Percentiles rank a stretch among this genome's conserved stretches.
phyloP scores from a whole-genome alignment of 1,140 invertebrate genomes.

The Pseudoatta argentina region DNA sequence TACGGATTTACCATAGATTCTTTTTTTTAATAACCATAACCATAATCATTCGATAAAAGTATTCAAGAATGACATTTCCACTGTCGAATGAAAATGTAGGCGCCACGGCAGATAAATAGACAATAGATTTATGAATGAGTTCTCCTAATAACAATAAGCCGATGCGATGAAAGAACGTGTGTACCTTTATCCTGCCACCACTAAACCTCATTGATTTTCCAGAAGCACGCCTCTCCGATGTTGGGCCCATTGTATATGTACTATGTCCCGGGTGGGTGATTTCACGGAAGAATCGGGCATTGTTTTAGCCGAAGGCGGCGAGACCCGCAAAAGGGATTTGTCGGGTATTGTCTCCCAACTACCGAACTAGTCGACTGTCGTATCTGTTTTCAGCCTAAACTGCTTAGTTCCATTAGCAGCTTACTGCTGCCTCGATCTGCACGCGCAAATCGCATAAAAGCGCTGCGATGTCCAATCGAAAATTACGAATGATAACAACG shows the following conservation, averaged over 20 bases:
- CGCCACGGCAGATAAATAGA: slow-evolving; percentile 43
- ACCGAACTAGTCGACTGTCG: slow-evolving; percentile 66
- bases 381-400: slow-evolving; percentile 65
- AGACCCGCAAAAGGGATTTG: slow-evolving; percentile 72
- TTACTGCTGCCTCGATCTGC: slow-evolving; percentile 27
- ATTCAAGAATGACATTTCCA: slow-evolving; percentile 12
- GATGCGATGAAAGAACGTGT: slow-evolving; percentile 63
- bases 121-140: slow-evolving; percentile 37
- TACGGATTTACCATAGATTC: not conserved
- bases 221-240: slow-evolving; percentile 56
- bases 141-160: slow-evolving; percentile 62
- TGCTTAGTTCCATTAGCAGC: slow-evolving; percentile 72
- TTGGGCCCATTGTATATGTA: slow-evolving; percentile 65
- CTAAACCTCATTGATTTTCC: slow-evolving; percentile 70
- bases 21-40: slow-evolving; percentile 16
- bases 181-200: slow-evolving; percentile 46
- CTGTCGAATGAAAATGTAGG: slow-evolving; percentile 10
- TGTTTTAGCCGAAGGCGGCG: slow-evolving; percentile 68
- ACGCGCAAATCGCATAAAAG: not conserved
- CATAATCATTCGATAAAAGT: slow-evolving; percentile 9
- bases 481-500: slow-evolving; percentile 46
- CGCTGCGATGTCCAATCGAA: not conserved
- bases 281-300: slow-evolving; percentile 75
- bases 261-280: slow-evolving; percentile 67
- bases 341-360: slow-evolving; percentile 72